Conservation (phyloP, 1,140 invertebrate genomes). For the Acyrthosiphon pisum region DNA sequence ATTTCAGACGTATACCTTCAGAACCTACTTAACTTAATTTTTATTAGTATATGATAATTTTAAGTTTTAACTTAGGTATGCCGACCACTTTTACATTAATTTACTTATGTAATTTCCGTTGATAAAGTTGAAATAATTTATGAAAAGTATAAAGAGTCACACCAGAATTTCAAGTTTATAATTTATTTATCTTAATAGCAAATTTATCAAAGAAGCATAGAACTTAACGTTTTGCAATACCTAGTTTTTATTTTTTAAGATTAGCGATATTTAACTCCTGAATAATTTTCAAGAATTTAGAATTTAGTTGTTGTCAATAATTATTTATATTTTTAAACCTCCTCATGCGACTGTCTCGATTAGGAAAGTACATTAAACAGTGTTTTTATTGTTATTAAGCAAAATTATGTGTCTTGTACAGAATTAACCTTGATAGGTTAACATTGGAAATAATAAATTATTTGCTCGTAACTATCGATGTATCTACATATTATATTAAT, state of each 20-base stretch:
- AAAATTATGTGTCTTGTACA: neutral
- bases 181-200: neutral
- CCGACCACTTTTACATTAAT: neutral
- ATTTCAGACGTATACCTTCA: neutral
- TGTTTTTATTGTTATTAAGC: neutral
- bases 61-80: too few species aligned
- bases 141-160: neutral
- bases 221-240: neutral
- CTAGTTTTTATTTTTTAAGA: neutral
- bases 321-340: neutral
- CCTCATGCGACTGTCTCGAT: neutral
- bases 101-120: neutral
- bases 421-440: neutral
- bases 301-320: neutral
- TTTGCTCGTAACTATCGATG: neutral
- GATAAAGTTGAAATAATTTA: neutral
- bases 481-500: neutral
- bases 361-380: neutral
- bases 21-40: neutral
- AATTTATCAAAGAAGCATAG: neutral
- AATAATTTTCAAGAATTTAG: too few species aligned
- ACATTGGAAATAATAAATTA: too few species aligned
- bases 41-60: neutral
- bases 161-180: neutral
- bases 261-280: too few species aligned